A percentile compares a stretch with the other conserved stretches of the same genome.
Conservation (phyloP, 2,888 invertebrate species). For the Tetragnatha montana region DNA sequence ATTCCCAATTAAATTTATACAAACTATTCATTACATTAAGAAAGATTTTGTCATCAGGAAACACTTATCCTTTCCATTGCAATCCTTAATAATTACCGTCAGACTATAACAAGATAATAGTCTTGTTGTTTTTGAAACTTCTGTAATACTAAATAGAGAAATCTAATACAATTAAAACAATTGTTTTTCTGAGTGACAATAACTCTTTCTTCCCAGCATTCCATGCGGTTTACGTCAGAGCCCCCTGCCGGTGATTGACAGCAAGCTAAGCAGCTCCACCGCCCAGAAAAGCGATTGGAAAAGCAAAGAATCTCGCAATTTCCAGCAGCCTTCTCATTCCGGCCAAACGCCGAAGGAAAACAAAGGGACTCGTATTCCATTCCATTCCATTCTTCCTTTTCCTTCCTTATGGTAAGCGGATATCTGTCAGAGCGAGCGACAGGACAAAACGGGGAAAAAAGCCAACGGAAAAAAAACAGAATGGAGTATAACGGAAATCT, state of each 20-base stretch:
- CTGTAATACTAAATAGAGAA: too few relatives aligned
- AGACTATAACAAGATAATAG: too few relatives aligned
- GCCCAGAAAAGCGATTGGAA: conserved; percentile 8
- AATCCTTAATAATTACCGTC: too few relatives aligned
- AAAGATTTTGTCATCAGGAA: too few relatives aligned
- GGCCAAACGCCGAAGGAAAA: conserved; percentile 18
- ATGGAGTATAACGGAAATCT: conserved; percentile 63
- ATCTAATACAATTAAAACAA: too few relatives aligned
- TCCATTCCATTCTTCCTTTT: background rate
- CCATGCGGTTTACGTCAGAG: background rate
- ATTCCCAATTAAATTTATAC: too few relatives aligned
- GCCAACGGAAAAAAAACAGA: conserved; percentile 14
- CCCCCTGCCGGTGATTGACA: conserved; percentile 10
- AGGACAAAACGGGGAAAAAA: conserved; percentile 40
- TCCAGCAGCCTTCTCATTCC: background rate
- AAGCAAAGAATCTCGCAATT: conserved; percentile 49
- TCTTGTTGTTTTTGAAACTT: too few relatives aligned
- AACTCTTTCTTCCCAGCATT: conserved; percentile 15
- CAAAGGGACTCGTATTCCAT: conserved; percentile 16
- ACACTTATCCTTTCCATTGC: too few relatives aligned
- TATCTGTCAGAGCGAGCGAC: conserved; percentile 58
- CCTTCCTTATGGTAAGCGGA: conserved; percentile 39
- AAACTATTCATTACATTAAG: too few relatives aligned
- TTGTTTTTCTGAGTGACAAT: too few relatives aligned
- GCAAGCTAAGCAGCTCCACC: conserved; percentile 24